Base-by-base conservation (phyloP, 92 coral and sea anemone genomes). In the Paragorgia papillata region DNA sequence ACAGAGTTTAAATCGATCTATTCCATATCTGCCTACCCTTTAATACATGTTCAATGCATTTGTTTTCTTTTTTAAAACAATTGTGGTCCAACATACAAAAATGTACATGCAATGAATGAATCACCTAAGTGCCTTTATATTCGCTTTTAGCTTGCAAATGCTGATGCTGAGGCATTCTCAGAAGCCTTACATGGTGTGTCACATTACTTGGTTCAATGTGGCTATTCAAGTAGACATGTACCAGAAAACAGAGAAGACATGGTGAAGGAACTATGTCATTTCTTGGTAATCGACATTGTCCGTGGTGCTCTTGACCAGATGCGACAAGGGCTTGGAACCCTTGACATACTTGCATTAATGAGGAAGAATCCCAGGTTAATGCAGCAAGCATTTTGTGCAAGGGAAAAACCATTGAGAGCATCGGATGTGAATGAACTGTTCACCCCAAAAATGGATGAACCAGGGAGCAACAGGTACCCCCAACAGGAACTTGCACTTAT, bases 401-500 rank as follows among this genome's bases (percentile, higher is more conserved):
- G 41, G 30, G 32, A 32, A 18, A 67, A 46, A 20, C 40, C 63
- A 27, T 20, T 70, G 30, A 21, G 63, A 6, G 78, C 78, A 17
- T 49, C 63, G 1, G 44, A 53, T 32, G 50, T 71, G 24, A 41
- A 66, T 66, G 31, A 19, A 15, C 29, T 66, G 29, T 66, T 66
- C 32, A 66, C 30, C 46, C 54, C 73, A 39, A 43, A 18, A 19
- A 66, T 66, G 73, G 73, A 43, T 39, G 73, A 66, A 15, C 15
- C 53, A n/a, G 73, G 73, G 9, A 66, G 73, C 56, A 66, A 66
- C 32, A 43, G 26, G 27, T 66, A 43, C 56, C 13, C 31, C 24
- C 26, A 19, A 22, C 73, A 66, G 34, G 73, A 66, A 41, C 73
- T 66, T 66, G 73, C 53, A 37, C 15, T 66, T 5, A 66, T 66